phyloP scores from a whole-genome alignment of 2,113 vertebrate genomes.

The Nothocercus julius region DNA sequence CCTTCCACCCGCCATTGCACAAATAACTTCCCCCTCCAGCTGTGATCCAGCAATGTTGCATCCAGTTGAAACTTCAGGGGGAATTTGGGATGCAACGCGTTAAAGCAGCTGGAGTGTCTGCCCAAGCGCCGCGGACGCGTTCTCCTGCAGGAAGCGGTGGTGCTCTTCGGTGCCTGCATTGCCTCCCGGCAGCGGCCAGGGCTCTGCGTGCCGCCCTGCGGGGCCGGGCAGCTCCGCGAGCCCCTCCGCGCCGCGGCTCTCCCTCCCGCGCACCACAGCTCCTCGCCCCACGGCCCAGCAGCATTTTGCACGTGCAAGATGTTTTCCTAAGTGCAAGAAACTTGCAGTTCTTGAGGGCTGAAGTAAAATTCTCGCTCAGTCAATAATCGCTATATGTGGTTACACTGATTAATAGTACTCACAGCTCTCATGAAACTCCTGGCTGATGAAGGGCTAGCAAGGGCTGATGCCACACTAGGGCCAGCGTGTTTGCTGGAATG shows the following conservation, averaged over 20 bases:
- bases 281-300: too few species aligned
- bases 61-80: neutral
- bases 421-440: neutral
- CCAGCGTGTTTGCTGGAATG: neutral
- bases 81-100: conserved; percentile 22
- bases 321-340: neutral
- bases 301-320: neutral
- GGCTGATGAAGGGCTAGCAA: neutral
- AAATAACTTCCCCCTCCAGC: conserved; percentile 2
- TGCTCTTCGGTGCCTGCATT: conserved; percentile 19
- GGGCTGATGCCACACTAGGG: neutral
- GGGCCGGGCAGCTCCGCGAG: too few species aligned
- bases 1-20: neutral
- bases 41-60: neutral
- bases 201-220: too few species aligned
- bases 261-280: too few species aligned
- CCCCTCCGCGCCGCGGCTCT: too few species aligned
- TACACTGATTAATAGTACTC: conserved; percentile 13
- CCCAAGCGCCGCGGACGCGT: neutral
- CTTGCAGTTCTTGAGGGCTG: neutral
- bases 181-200: neutral
- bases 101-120: conserved; percentile 36
- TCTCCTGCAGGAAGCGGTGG: conserved; percentile 10
- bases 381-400: neutral
- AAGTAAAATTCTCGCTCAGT: neutral